A percentile compares a stretch with the other conserved stretches of the same genome.
These are phyloP conservation scores for Lasiurus borealis DNA, from an alignment of 2,113 vertebrate species.

Conservation along the genomic window DNA sequence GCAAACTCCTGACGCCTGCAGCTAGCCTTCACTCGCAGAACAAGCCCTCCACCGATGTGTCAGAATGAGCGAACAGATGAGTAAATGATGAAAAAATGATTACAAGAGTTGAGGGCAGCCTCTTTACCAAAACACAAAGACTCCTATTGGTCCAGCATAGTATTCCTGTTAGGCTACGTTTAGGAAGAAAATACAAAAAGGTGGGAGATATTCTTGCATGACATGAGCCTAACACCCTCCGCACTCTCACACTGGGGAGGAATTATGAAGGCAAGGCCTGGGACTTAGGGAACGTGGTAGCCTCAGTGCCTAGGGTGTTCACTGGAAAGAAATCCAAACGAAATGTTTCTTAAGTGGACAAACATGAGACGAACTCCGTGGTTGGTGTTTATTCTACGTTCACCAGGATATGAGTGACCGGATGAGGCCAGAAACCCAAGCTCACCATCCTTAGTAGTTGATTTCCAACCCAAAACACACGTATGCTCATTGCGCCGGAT, in stretches of 20 bases:
- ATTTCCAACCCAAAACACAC: background rate
- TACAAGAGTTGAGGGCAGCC: background rate
- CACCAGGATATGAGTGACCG: background rate
- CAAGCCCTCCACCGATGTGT: background rate
- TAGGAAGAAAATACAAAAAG: background rate
- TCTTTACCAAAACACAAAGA: background rate
- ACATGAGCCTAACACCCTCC: background rate
- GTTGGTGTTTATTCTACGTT: background rate
- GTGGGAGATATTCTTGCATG: background rate
- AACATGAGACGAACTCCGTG: background rate
- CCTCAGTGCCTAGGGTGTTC: background rate
- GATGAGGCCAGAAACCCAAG: background rate
- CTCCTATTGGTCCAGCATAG: background rate
- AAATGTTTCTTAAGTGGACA: background rate
- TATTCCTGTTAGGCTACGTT: conserved; percentile 34
- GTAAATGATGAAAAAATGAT: background rate
- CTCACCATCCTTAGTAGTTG: background rate
- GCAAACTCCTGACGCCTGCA: background rate
- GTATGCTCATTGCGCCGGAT: background rate
- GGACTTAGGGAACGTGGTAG: background rate
- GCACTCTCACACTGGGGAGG: background rate
- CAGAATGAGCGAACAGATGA: background rate
- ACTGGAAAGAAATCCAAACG: conserved; percentile 20
- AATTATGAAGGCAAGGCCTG: background rate
- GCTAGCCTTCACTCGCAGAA: background rate